These are phyloP conservation scores for Lycopodina hypogea DNA, from an alignment of 37 sponge, comb jelly and placozoan species.

Conservation along the genomic window DNA sequence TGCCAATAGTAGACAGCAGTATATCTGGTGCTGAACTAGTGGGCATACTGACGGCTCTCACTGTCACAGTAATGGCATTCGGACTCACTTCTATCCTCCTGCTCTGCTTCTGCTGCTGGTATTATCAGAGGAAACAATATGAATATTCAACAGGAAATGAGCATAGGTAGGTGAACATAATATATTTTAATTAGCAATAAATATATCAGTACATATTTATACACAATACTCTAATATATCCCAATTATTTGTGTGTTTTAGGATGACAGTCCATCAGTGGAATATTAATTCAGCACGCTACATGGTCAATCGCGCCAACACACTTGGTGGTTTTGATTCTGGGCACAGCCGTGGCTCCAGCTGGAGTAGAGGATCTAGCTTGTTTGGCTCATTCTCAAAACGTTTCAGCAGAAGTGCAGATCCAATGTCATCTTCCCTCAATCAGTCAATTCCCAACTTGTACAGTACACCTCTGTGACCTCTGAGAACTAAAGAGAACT, in stretches of 20 bases:
- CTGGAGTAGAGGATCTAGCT: slow-evolving; percentile 41
- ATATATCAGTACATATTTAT: background rate
- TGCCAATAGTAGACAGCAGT: background rate
- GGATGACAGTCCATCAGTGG: slow-evolving; percentile 35
- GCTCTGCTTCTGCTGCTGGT: slow-evolving; percentile 41
- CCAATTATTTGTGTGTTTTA: no score
- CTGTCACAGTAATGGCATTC: slow-evolving; percentile 20
- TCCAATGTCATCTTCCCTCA: slow-evolving; percentile 1
- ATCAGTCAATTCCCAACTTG: slow-evolving; percentile 25
- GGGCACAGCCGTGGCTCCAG: slow-evolving; percentile 11
- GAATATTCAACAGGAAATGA: slow-evolving; percentile 47
- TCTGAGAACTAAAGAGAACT: background rate
- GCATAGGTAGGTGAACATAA: slow-evolving; percentile 19
- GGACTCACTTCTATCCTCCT: slow-evolving; percentile 14
- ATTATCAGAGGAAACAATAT: slow-evolving; percentile 28
- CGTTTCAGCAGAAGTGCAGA: slow-evolving; percentile 13
- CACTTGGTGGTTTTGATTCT: background rate
- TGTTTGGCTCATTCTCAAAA: slow-evolving; percentile 32
- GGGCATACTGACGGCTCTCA: slow-evolving; percentile 18
- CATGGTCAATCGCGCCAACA: slow-evolving; percentile 11
- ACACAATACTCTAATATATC: background rate
- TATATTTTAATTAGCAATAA: no score
- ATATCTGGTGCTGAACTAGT: background rate
- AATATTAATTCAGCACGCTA: slow-evolving; percentile 37
- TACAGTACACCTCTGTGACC: slow-evolving; percentile 54